Conservation (phyloP, 2,113 vertebrate genomes). For the Tragelaphus scriptus region DNA sequence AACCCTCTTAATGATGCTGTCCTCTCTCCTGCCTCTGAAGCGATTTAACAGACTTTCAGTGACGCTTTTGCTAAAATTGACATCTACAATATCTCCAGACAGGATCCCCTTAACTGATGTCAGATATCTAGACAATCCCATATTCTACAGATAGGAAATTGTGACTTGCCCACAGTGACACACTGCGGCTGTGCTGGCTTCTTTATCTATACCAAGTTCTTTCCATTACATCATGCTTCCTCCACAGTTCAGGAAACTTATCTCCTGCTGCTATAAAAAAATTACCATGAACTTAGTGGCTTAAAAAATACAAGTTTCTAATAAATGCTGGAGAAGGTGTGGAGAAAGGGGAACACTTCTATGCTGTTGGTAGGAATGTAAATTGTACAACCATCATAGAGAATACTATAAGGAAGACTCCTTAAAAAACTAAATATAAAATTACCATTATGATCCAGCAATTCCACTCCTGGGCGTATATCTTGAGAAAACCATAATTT, state of each 20-base stretch:
- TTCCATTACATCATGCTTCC: neutral
- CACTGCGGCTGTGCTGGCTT: neutral
- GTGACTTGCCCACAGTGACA: neutral
- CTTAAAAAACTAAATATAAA: neutral
- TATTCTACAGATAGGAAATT: neutral
- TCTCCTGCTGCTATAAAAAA: neutral
- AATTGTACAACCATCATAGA: neutral
- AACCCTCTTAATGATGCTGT: neutral
- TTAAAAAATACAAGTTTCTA: neutral
- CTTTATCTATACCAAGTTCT: neutral
- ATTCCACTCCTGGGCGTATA: neutral
- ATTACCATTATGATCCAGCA: neutral
- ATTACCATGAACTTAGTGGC: neutral
- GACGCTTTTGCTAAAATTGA: neutral
- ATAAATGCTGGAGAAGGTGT: neutral
- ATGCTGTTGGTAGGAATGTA: neutral
- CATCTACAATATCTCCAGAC: neutral
- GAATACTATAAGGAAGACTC: neutral
- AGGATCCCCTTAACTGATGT: neutral
- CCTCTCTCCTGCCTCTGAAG: neutral
- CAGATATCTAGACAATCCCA: neutral
- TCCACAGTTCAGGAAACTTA: neutral
- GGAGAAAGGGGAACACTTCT: neutral
- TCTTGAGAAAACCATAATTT: neutral
- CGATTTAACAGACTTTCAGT: neutral